phyloP scores from a whole-genome alignment of 2,797 vertebrate genomes.

The Aythya fuligula region DNA sequence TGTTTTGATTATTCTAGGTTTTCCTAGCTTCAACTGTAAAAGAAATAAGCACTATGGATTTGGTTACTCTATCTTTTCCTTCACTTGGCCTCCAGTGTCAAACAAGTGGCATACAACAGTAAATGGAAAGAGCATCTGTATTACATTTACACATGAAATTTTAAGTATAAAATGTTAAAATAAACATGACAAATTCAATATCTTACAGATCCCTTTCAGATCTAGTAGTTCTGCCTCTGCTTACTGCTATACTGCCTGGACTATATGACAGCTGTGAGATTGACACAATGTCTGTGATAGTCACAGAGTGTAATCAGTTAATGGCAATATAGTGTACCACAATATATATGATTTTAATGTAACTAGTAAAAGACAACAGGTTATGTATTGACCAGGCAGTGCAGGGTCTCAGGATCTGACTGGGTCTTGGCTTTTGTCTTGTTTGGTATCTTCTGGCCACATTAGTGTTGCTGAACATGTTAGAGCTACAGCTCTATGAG shows the following conservation, averaged over 20 bases:
- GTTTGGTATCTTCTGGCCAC: neutral
- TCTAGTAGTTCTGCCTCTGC: neutral
- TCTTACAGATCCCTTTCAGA: neutral
- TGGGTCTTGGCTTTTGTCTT: neutral
- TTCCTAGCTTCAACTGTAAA: neutral
- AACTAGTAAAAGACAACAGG: neutral
- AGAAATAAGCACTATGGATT: neutral
- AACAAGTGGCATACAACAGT: neutral
- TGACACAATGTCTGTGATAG: neutral
- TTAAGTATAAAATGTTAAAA: neutral
- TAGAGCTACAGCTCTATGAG: neutral
- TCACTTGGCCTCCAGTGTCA: neutral
- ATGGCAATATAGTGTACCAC: rapidly evolving
- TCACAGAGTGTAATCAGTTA: neutral
- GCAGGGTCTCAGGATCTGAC: neutral
- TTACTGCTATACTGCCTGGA: neutral
- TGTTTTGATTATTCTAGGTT: neutral
- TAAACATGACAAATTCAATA: neutral
- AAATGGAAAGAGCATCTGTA: neutral
- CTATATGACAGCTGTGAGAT: neutral
- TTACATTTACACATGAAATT: neutral
- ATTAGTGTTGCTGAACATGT: neutral
- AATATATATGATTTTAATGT: neutral
- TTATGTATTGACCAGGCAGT: neutral
- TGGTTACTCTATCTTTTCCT: neutral